Conservation (phyloP, 92 coral and sea anemone species). For the Chrysogorgia sp. region DNA sequence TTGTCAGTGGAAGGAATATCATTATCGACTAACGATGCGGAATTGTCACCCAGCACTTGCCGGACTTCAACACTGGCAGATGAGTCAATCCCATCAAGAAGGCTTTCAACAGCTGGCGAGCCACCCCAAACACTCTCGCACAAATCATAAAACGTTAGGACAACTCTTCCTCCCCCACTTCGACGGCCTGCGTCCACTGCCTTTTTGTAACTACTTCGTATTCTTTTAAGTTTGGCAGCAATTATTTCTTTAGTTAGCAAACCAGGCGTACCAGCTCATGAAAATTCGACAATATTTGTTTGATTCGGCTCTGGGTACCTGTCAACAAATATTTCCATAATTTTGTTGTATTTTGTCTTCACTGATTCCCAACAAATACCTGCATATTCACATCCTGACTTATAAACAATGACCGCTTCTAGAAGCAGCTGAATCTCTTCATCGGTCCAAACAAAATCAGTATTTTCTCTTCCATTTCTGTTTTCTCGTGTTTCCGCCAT, state of each 20-base stretch:
- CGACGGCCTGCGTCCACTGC: conserved; percentile 53
- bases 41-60: background rate
- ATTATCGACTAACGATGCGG: too few relatives aligned
- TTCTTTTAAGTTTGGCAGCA: conserved; percentile 50
- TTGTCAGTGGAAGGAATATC: conserved; percentile 11
- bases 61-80: conserved; percentile 8
- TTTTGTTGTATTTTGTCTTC: conserved; percentile 44
- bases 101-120: conserved; percentile 41
- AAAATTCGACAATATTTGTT: conserved; percentile 30
- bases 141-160: conserved; percentile 39
- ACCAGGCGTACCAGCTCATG: conserved; percentile 39
- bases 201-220: conserved; percentile 39
- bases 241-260: conserved; percentile 41
- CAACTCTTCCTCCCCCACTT: conserved; percentile 58
- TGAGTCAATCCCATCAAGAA: too few relatives aligned
- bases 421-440: conserved; percentile 56
- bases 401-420: conserved; percentile 28
- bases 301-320: conserved; percentile 45
- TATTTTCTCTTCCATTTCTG: background rate
- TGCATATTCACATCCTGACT: conserved; percentile 36
- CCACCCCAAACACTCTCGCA: conserved; percentile 58
- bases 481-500: conserved; percentile 8
- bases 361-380: conserved; percentile 58
- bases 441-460: conserved; percentile 58
- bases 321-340: conserved; percentile 35